A percentile compares a stretch with the other conserved stretches of the same genome.
Conservation (phyloP, 2,113 vertebrate genomes). For the Chionomys nivalis region DNA sequence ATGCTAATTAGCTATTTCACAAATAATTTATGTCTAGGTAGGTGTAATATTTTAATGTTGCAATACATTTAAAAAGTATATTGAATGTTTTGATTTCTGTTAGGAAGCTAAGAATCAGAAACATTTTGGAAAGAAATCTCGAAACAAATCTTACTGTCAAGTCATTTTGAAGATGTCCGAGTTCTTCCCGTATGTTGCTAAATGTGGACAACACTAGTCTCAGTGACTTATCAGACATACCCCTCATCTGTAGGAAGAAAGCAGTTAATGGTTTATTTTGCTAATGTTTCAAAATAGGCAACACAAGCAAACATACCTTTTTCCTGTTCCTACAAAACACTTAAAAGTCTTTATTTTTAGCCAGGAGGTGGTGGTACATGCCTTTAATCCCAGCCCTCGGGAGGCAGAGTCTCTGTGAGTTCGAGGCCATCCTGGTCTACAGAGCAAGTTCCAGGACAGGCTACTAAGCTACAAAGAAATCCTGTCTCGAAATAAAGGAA, state of each 20-base stretch:
- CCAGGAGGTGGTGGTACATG: too few species aligned
- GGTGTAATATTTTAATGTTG: neutral
- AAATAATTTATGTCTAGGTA: neutral
- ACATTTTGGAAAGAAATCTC: slow-evolving; percentile 47
- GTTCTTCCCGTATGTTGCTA: slow-evolving; percentile 94
- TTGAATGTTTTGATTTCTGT: slow-evolving; percentile 30
- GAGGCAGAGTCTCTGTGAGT: too few species aligned
- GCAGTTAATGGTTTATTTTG: neutral
- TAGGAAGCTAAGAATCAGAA: slow-evolving; percentile 22
- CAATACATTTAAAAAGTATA: neutral
- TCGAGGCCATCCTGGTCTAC: too few species aligned
- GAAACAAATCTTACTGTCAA: slow-evolving; percentile 88
- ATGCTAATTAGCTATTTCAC: neutral
- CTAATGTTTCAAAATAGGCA: slow-evolving; percentile 39
- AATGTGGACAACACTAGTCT: slow-evolving; percentile 95
- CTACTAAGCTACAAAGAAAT: too few species aligned
- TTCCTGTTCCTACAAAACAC: neutral
- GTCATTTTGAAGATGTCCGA: slow-evolving; percentile 94
- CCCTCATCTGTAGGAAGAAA: slow-evolving; percentile 89
- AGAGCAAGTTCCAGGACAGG: too few species aligned
- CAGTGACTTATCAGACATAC: slow-evolving; percentile 94
- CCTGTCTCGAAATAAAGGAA: too few species aligned
- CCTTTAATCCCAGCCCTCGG: too few species aligned
- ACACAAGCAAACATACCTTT: slow-evolving; percentile 28
- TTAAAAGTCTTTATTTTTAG: neutral